phyloP scores from a whole-genome alignment of 2,888 invertebrate species.

The Parnassius smintheus region DNA sequence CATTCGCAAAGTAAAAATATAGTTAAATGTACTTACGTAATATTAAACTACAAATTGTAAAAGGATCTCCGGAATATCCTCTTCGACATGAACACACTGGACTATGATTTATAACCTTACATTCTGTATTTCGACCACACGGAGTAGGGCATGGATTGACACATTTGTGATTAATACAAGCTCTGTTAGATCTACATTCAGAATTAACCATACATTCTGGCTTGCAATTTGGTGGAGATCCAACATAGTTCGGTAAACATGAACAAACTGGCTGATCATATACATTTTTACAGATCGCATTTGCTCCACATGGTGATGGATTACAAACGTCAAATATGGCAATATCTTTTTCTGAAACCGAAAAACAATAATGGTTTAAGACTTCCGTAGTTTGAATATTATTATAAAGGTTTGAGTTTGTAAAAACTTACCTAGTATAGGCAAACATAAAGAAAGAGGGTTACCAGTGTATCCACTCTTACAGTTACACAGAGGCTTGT shows the following conservation, averaged over 20 bases:
- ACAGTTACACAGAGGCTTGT: constrained; percentile 84
- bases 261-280: constrained; percentile 87
- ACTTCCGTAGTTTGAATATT: too few species aligned
- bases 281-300: constrained; percentile 86
- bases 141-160: constrained; percentile 85
- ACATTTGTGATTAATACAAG: constrained; percentile 86
- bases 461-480: constrained; percentile 83
- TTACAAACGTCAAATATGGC: constrained; percentile 82
- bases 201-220: constrained; percentile 85
- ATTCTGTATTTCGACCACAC: constrained; percentile 85
- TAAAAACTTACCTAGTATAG: constrained; percentile 55
- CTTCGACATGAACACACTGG: constrained; percentile 86
- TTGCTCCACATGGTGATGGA: constrained; percentile 87
- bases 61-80: constrained; percentile 86
- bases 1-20: not conserved
- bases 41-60: constrained; percentile 81
- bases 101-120: constrained; percentile 86
- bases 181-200: constrained; percentile 83
- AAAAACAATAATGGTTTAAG: constrained; percentile 8
- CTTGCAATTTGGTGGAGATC: constrained; percentile 83
- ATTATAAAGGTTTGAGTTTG: not conserved
- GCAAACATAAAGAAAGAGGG: constrained; percentile 80
- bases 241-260: constrained; percentile 84
- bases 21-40: constrained; percentile 72
- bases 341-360: constrained; percentile 56